Evolutionary conservation across 1,140 invertebrate genomes (phyloP).

Genomic region (Notospermus geniculatus): DNA sequence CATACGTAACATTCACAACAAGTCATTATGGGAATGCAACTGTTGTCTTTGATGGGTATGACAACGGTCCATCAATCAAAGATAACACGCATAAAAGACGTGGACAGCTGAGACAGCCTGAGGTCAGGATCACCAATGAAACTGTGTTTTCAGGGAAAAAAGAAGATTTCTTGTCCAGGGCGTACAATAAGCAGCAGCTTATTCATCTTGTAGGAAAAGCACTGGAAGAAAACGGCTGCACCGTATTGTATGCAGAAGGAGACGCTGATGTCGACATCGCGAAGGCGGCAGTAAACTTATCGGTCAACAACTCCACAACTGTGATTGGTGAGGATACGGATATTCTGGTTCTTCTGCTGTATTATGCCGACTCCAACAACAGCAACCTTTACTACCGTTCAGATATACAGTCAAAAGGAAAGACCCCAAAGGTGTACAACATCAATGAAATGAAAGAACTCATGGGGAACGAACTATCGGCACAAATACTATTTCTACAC

Average conservation of each 20-base stretch:
- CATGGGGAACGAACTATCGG: background rate
- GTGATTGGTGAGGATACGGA: background rate
- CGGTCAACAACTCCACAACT: background rate
- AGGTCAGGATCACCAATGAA: background rate
- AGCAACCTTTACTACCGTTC: background rate
- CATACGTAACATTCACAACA: background rate
- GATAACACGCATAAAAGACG: background rate
- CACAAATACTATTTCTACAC: background rate
- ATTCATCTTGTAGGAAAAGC: background rate
- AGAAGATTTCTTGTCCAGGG: background rate
- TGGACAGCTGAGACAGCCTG: background rate
- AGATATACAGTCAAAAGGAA: background rate
- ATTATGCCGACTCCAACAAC: background rate
- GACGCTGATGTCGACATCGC: background rate
- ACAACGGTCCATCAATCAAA: background rate
- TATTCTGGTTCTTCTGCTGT: background rate
- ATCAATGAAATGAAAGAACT: background rate
- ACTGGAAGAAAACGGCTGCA: background rate
- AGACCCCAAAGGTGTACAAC: background rate
- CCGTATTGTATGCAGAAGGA: background rate
- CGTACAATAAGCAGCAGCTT: background rate
- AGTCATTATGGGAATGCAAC: background rate
- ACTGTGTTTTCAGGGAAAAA: background rate
- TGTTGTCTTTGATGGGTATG: conserved; percentile 1
- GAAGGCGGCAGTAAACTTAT: background rate